Percentiles rank a stretch among this genome's conserved stretches.
These are phyloP conservation scores for Philopotamus ludificatus DNA, from an alignment of 1,140 invertebrate genomes.

Conservation along the genomic window DNA sequence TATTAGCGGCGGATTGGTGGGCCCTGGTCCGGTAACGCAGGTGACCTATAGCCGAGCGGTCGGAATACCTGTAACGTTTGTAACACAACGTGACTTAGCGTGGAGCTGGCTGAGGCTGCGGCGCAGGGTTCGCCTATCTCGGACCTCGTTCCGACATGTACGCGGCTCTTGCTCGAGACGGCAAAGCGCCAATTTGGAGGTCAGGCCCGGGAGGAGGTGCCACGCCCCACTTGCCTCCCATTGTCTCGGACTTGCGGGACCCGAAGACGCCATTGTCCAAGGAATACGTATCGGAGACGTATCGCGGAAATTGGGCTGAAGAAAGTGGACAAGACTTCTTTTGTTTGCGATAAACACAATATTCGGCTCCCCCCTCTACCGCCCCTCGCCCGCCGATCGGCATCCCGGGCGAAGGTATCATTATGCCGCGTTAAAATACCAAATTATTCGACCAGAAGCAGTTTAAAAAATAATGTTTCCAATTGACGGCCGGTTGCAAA, in stretches of 20 bases:
- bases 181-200: too few species aligned
- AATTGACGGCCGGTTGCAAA: background rate
- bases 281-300: background rate
- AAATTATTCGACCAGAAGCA: background rate
- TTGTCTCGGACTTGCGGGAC: background rate
- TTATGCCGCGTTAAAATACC: too few species aligned
- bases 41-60: constrained; percentile 16
- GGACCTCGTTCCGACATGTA: too few species aligned
- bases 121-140: too few species aligned
- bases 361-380: background rate
- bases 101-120: too few species aligned
- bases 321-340: constrained; percentile 16
- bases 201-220: background rate
- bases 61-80: constrained; percentile 27
- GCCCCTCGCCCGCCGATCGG: too few species aligned
- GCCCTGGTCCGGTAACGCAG: too few species aligned
- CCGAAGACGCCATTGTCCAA: background rate
- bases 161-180: too few species aligned
- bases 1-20: too few species aligned
- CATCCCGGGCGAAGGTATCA: too few species aligned
- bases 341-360: background rate
- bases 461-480: background rate
- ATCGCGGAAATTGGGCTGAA: constrained; percentile 10
- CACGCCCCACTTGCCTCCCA: background rate
- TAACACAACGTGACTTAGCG: constrained; percentile 3